Evolutionary conservation across 2,113 vertebrate genomes (phyloP), one percentile per base, ranked within the genome.

Genomic region (Hassar affinis): DNA sequence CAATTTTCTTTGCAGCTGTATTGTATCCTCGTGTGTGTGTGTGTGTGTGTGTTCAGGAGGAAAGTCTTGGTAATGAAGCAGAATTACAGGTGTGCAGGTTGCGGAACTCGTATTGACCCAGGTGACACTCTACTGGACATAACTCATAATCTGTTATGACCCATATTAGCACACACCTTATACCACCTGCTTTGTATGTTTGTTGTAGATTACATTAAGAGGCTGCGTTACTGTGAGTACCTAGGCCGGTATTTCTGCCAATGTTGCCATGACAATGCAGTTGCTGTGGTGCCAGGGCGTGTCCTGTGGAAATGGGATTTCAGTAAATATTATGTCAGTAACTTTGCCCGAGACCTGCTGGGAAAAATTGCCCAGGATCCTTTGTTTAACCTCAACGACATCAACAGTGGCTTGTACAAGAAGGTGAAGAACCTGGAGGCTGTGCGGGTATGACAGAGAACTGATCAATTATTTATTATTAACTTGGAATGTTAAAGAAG

Each of bases 201-300:
- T 33, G 14, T 72, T 6, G 51, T 89, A 99, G 98, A 97, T 91
- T 99, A 98, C 74, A 98, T 99, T 88, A 99, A 98, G 92, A 93
- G 98, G 33, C 91, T 99, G 86, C 95, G 97, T 25, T 99, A 99
- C 94, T 99, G 98, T 15, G 98, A 99, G 88, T 99, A 99, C 91
- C 90, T 99, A 85, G 98, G 98, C 78, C 97, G 96, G 83, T 99
- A 97, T 89, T 99, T 99, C 94, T 99, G 98, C 89, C 98, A 99
- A 93, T 99, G 98, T 90, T 99, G 98, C 92, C 98, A 99, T 0
- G 97, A 99, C 88, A 98, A 99, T 0, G 91, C 97, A 25, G 96
- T 98, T 93, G 94, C 85, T 0, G 85, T 95, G 85, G 95, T 99
- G 85, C 98, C 98, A 6, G 95, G 96, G 85, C 95, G 96, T 35